Base-by-base conservation (phyloP, 1,140 invertebrate species). In the Aphis craccivora region DNA sequence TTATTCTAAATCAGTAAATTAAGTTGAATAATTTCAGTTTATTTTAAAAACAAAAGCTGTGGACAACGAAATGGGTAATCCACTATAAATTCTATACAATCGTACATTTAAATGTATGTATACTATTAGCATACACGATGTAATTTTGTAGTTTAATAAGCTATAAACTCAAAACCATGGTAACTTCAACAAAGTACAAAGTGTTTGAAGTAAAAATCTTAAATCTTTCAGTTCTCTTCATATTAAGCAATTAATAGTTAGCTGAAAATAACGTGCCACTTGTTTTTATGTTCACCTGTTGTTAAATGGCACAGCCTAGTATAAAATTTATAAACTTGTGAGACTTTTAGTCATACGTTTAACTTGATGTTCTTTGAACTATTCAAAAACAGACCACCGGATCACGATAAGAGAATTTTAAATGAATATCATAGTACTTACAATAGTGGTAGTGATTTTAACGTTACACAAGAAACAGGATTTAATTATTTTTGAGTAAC, bases 401-500 rank as follows among this genome's bases (percentile, higher is more conserved):
- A 43, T 30, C 30, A 43, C 83, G 40, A 86, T 43, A 86, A 86
- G 8, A 14, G 23, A 40, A 45, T 86, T 86, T 86, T 86, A 86
- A 43, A 86, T 86, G 23, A 43, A 86, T 43, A 76, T 76, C n/a
- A 25, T 43, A 25, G 40, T 25, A 25, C 14, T 2, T 18, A 51
- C 9, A 43, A 5, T 9, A 40, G 83, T 45, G 11, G 25, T 25
- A 23, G 37, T 86, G 83, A 86, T 45, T 86, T 86, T 40, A 40
- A 48, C 43, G 84, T n/a, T 23, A n/a, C 14, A 48, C 40, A 14
- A n/a, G 43, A 87, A 87, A 45, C 40, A 20, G 43, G 25, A 87
- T 87, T 30, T 87, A 87, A 87, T 87, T n/a, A 45, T 87, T 45
- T 87, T 45, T 87, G 9, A 87, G 30, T 43, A 45, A 87, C 43